Percentiles rank a stretch among this genome's conserved stretches.
Evolutionary conservation across 2,888 invertebrate species (phyloP).

Genomic region (Argyra leucocephala): DNA sequence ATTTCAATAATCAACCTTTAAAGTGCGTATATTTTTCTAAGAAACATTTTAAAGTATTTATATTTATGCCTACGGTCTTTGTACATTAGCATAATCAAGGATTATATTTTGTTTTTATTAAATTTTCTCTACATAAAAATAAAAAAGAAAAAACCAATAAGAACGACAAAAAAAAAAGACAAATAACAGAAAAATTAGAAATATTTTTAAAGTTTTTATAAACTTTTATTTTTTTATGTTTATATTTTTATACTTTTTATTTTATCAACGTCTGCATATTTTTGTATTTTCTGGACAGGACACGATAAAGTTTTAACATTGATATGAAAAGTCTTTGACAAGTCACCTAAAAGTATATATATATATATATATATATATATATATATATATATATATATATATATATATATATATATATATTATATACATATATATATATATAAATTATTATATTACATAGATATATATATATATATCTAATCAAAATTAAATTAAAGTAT

Average conservation of each 20-base stretch:
- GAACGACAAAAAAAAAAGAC: too few relatives aligned
- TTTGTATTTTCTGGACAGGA: not conserved
- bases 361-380: too few relatives aligned
- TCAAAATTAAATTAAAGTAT: too few relatives aligned
- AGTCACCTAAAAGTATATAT: too few relatives aligned
- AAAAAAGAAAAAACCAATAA: not conserved
- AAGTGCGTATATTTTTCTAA: not conserved
- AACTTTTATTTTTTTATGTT: not conserved
- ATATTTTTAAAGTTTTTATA: not conserved
- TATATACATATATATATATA: too few relatives aligned
- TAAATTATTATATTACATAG: too few relatives aligned
- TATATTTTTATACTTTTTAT: not conserved
- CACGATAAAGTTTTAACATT: not conserved
- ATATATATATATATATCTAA: too few relatives aligned
- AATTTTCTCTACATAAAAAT: not conserved
- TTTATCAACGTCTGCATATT: not conserved
- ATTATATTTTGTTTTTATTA: not conserved
- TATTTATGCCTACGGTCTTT: not conserved
- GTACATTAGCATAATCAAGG: not conserved
- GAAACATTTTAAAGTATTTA: not conserved
- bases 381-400: too few relatives aligned
- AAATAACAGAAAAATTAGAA: not conserved
- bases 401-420: too few relatives aligned
- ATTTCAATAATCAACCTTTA: too few relatives aligned
- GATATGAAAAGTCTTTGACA: too few relatives aligned